These are phyloP conservation scores for Thripadectes ignobilis DNA, from an alignment of 2,797 vertebrate genomes.

Conservation along the genomic window DNA sequence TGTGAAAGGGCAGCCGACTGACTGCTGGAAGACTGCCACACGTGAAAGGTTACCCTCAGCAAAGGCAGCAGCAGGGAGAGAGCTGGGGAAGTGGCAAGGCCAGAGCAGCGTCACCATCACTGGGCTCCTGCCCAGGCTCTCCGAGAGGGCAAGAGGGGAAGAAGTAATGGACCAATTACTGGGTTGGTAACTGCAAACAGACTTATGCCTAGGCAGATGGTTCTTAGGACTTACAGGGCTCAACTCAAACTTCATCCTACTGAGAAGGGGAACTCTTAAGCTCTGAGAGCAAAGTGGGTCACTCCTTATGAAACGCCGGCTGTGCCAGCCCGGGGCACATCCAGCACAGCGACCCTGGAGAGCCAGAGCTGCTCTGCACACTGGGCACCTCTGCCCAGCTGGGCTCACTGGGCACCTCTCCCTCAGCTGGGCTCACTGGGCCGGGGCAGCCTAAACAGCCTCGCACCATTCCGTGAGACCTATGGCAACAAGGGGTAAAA, in stretches of 20 bases:
- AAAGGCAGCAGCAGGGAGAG: neutral
- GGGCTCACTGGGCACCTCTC: neutral
- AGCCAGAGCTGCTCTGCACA: neutral
- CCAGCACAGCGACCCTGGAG: neutral
- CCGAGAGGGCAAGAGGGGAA: neutral
- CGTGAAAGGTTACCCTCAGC: neutral
- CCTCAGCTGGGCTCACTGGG: neutral
- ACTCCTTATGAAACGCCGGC: rapidly evolving
- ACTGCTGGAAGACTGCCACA: neutral
- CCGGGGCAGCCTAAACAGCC: neutral
- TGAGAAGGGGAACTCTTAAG: neutral
- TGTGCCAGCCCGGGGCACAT: rapidly evolving
- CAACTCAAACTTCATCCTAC: slow-evolving; percentile 4
- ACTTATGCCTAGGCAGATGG: neutral
- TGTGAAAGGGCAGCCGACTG: neutral
- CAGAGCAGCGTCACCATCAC: neutral
- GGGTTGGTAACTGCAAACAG: neutral
- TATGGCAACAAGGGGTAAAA: neutral
- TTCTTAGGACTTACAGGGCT: neutral
- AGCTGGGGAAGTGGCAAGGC: neutral
- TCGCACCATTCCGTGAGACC: neutral
- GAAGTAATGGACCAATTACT: neutral
- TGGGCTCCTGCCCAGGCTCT: neutral
- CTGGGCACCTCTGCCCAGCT: neutral
- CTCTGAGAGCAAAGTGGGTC: neutral